Evolutionary conservation across 2,888 invertebrate species (phyloP).

Genomic region (Petrolisthes cinctipes): DNA sequence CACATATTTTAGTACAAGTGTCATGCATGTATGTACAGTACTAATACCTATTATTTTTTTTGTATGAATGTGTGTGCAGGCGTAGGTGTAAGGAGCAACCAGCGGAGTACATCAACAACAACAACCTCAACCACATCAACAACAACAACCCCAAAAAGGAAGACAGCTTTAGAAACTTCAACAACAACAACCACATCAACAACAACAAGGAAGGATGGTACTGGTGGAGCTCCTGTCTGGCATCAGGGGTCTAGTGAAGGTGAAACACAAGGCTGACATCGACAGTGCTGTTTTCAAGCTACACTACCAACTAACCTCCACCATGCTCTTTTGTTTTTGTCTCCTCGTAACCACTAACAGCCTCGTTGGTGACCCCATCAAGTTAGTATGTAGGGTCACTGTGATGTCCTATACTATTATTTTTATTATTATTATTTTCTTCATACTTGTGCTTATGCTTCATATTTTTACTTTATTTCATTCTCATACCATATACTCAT

Average conservation of each 20-base stretch:
- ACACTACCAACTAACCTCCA: slow-evolving; percentile 89
- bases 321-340: slow-evolving; percentile 86
- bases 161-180: too few relatives aligned
- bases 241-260: slow-evolving; percentile 90
- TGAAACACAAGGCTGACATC: slow-evolving; percentile 81
- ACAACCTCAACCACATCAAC: too few relatives aligned
- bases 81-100: too few relatives aligned
- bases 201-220: slow-evolving; percentile 72
- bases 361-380: slow-evolving; percentile 80
- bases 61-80: too few relatives aligned
- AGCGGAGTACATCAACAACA: too few relatives aligned
- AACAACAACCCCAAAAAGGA: too few relatives aligned
- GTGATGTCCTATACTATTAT: background rate
- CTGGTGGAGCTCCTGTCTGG: slow-evolving; percentile 87
- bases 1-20: too few relatives aligned
- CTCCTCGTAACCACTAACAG: slow-evolving; percentile 91
- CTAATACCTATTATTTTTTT: too few relatives aligned
- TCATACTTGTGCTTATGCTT: background rate
- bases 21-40: too few relatives aligned
- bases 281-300: slow-evolving; percentile 91
- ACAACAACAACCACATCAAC: too few relatives aligned
- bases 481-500: background rate
- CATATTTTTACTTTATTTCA: background rate
- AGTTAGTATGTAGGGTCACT: slow-evolving; percentile 22
- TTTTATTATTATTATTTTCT: background rate